Base-by-base conservation (phyloP, 2,113 vertebrate genomes). In the Siphamia tubifer region DNA sequence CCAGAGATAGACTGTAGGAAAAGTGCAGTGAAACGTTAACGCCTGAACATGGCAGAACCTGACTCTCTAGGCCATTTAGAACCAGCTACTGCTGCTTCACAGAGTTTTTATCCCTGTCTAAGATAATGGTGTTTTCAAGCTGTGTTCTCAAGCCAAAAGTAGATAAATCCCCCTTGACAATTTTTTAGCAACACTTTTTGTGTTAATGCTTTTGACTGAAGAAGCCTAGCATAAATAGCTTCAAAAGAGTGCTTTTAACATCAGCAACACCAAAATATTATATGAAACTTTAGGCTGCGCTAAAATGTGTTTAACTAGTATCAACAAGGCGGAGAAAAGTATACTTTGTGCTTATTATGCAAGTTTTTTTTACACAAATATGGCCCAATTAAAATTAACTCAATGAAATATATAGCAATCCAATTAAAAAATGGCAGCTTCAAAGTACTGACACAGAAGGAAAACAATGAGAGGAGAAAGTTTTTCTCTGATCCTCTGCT, bases 1-100 rank as follows among this genome's bases (percentile, higher is more conserved):
- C 96, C 97, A 77, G 96, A 98, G 88, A 97, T 94, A 65, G 95
- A 93, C 98, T 99, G 94, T 69, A 91, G 90, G 89, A 77, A 82
- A 84, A 83, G 73, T 82, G 80, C 76, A 68, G 42, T 72, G 82
- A 88, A 82, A 88, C 75, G 85, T 90, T 86, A 90, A 90, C 38
- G 48, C 53, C 63, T 82, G 68, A 88, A 88, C 85, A 85, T 82
- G 83, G 81, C 82, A 88, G 53, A 86, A 79, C 56, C 60, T 28
- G 62, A 74, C 63, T 81, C 74, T 80, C 53, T 52, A 81, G 78
- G 79, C 80, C 61, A 77, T 84, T 86, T 82, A 74, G 69, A 83
- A 77, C 49, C 58, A 56, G 71, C 72, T 56, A 44, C 63, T 64
- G 85, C 79, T 78, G 72, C 66, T 87, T 83, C 80, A 76, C 16